Evolutionary conservation across 2,888 invertebrate species (phyloP), one percentile per base, ranked within the genome.

Genomic region (Drosophila melanosoma): DNA sequence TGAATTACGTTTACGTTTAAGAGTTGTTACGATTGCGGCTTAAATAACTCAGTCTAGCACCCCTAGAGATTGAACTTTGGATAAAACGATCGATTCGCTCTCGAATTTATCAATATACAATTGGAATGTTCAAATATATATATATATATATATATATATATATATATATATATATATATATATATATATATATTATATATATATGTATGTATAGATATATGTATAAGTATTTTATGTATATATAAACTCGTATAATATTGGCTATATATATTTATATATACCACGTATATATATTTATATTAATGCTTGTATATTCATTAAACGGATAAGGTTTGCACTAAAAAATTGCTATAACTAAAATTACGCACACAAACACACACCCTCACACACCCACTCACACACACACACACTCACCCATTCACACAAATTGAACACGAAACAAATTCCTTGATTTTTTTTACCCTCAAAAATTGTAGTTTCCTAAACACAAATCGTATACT

Each of bases 31-130:
- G 61, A 23, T 58, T 73, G 57, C 42, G 73, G 70, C 74, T 78
- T 73, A 75, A 77, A 79, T 88, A 86, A 90, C 90, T 90, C 89
- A 90, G 89, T 90, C 89, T 90, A 90, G 90, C 91, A 90, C 89
- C 85, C 90, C 91, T 87, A 90, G 83, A 90, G 89, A 90, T 90
- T 79, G 81, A 82, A 81, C 78, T 74, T 83, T 83, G 83, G 81
- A 85, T 87, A 86, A 81, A 81, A 83, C 72, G 83, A 83, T 81
- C 81, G 74, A 76, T 69, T 69, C 74, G 72, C 75, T 78, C 73
- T 74, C 76, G 70, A 77, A 63, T 83, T 81, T 78, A 84, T 79
- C 82, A 86, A 90, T 90, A 68, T 83, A 80, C 77, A 80, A 60
- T 79, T 87, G 64, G 66, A 72, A 69, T 74, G 49, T 66, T 69